Base-by-base conservation (phyloP, 2,888 invertebrate genomes). In the Octonoba sinensis region DNA sequence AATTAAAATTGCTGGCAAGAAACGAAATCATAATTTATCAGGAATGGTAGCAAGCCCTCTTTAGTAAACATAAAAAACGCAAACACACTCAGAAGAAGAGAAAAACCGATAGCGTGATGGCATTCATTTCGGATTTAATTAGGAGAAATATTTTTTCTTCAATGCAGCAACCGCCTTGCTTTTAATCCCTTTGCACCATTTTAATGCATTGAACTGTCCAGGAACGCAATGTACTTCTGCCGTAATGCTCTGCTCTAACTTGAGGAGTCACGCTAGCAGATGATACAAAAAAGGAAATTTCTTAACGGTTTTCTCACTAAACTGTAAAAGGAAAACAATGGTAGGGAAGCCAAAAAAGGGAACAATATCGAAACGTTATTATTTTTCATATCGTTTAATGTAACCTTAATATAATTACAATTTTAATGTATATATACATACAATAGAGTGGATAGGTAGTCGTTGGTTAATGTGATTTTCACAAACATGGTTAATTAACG, bases 101-200 rank as follows among this genome's bases (percentile, higher is more conserved):
- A 59, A 64, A 78, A 57, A 78, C 57, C 20, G n/a, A 13, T 73
- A 27, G 73, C 79, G 79, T 79, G 79, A 73, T 62, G 6, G 47
- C 24, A 54, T 73, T 67, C 79, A 79, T 79, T 79, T 67, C 67
- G 62, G 24, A 79, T 73, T 79, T 79, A 79, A 79, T 79, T 73
- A 67, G 62, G 46, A 76, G 59, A 69, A 59, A 15, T 60, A 60
- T 79, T 79, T 79, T 56, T 24, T 54, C 27, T 44, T 24, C 46
- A 57, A 12, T 27, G 12, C 6, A 47, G 51, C 60, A 49, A 27
- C 47, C 57, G 56, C 20, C 24, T 54, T 49, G 65, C 24, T 70
- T 69, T 47, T 70, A 77, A 77, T 65, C 54, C 57, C 64, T 22
- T 15, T 44, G 16, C 46, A 46, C 73, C 49, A 49, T 72, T 79